Conservation (phyloP, 2,113 vertebrate genomes). For the Chlorocebus sabaeus region DNA sequence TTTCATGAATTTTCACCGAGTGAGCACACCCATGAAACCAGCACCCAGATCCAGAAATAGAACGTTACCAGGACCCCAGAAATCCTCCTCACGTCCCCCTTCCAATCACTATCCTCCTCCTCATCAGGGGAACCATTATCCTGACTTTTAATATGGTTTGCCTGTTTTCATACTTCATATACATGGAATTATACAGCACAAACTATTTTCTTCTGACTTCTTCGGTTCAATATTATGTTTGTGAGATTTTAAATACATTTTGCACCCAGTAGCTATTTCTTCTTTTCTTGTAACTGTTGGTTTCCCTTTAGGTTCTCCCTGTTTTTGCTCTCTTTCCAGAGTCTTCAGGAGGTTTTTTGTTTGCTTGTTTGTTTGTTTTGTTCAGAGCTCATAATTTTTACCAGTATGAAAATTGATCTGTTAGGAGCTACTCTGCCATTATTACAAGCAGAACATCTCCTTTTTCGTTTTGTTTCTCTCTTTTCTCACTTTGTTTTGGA, state of each 20-base stretch:
- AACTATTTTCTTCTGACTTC: background rate
- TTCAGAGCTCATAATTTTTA: background rate
- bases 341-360: no score
- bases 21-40: accelerated
- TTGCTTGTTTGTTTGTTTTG: background rate
- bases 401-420: background rate
- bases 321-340: background rate
- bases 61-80: background rate
- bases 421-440: background rate
- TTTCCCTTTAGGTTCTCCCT: background rate
- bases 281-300: background rate
- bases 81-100: background rate
- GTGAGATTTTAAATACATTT: background rate
- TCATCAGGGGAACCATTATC: background rate
- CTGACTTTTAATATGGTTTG: background rate
- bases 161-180: background rate
- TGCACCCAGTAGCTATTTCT: background rate
- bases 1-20: background rate
- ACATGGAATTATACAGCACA: background rate
- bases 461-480: background rate
- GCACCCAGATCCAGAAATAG: background rate
- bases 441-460: background rate
- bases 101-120: background rate
- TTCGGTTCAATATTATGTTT: background rate
- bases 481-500: background rate